phyloP scores from a whole-genome alignment of 2,113 vertebrate species.

The Typhlomys cinereus region DNA sequence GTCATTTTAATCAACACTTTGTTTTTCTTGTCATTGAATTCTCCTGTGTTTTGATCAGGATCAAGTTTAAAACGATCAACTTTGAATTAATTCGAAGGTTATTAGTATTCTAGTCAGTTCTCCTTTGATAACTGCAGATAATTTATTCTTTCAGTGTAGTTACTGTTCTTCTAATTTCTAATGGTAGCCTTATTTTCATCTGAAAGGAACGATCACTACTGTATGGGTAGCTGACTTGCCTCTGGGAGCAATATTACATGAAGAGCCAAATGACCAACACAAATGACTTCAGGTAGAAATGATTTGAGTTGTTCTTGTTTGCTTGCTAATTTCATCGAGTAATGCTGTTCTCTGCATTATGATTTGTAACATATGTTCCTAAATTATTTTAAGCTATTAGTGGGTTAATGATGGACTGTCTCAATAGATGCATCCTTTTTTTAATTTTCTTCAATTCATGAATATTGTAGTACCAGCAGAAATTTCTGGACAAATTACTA shows the following conservation, averaged over 20 bases:
- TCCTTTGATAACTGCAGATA: slow-evolving; percentile 35
- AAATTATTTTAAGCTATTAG: slow-evolving; percentile 51
- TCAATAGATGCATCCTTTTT: slow-evolving; percentile 61
- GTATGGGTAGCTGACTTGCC: slow-evolving; percentile 6
- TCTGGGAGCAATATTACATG: not conserved
- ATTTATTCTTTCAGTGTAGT: slow-evolving; percentile 10
- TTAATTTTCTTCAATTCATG: slow-evolving; percentile 70
- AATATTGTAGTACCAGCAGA: slow-evolving; percentile 69
- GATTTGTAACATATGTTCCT: slow-evolving; percentile 58
- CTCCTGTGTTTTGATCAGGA: slow-evolving; percentile 19
- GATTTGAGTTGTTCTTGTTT: slow-evolving; percentile 19
- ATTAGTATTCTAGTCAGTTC: slow-evolving; percentile 46
- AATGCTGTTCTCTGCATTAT: slow-evolving; percentile 37
- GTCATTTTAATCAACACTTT: not conserved
- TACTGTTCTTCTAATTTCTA: slow-evolving; percentile 49
- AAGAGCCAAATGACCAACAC: slow-evolving; percentile 38
- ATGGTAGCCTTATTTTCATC: slow-evolving; percentile 56
- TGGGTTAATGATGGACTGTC: slow-evolving; percentile 45
- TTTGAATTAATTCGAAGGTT: slow-evolving; percentile 43
- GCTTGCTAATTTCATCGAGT: slow-evolving; percentile 20
- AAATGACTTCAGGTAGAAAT: slow-evolving; percentile 28
- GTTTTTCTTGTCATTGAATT: not conserved
- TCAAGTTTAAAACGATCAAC: not conserved
- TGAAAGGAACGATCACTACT: slow-evolving; percentile 53
- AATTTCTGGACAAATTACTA: slow-evolving; percentile 75